Base-by-base conservation (phyloP, 2,113 vertebrate genomes). In the Bos indicus region DNA sequence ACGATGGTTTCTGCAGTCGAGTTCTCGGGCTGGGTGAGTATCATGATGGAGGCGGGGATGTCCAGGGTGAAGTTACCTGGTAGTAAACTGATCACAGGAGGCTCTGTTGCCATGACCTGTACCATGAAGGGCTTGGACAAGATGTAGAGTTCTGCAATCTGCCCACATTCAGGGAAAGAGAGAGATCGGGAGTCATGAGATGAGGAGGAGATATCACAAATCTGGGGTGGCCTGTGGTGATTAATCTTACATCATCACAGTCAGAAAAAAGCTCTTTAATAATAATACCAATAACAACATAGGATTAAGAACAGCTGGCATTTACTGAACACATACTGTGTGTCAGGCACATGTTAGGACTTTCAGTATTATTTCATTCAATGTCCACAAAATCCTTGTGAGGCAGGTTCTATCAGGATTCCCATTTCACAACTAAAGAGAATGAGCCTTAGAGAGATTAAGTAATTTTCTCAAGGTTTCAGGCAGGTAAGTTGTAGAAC, bases 61-160 rank as follows among this genome's bases (percentile, higher is more conserved):
- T 98, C 95, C 15, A 99, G 94, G 83, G 95, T 96, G 95, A 98
- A 99, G 82, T 94, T 98, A n/a, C 62, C 96, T 1, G 97, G 74
- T 0, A 95, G 91, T 40, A 99, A 95, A 13, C 15, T 96, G 98
- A 98, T n/a, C 0, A 1, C 16, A 9, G 99, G 98, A 6, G 98
- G 98, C 57, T 97, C 98, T 1, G 97, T 97, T n/a, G 98, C 98
- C 96, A 94, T 74, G 82, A 99, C 80, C 52, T 83, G 98, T 90
- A 99, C 91, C 89, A 98, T 95, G 95, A 99, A 62, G 19, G 98
- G 93, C 88, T 94, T 96, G 0, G 4, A 87, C 80, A 95, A 60
- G 97, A 90, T 0, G 0, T 87, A 97, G 91, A 95, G 92, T 51
- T 28, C 54, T 51, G 96, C 96, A 52, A 98, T 64, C 98, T 98